phyloP scores from a whole-genome alignment of 2,888 invertebrate genomes.

The Spialia ferax region DNA sequence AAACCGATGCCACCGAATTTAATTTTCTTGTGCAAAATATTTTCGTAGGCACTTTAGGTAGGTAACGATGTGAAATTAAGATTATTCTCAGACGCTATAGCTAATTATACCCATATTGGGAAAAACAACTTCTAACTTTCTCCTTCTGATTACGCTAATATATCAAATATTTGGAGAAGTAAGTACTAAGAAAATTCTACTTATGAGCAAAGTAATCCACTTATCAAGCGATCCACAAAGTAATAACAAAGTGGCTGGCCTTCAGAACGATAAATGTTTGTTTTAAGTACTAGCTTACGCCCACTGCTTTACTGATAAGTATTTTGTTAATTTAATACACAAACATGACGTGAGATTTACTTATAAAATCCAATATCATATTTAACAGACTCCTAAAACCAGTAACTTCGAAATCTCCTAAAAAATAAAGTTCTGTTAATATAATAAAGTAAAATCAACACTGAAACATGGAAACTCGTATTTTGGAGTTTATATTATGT shows the following conservation, averaged over 20 bases:
- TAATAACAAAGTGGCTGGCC: conserved; percentile 23
- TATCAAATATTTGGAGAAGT: conserved; percentile 9
- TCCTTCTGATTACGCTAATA: conserved; percentile 15
- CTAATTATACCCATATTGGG: not conserved
- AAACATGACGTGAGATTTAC: not conserved
- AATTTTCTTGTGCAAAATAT: too few relatives aligned
- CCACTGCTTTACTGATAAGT: not conserved
- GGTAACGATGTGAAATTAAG: not conserved
- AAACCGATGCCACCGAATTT: too few relatives aligned
- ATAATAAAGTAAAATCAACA: too few relatives aligned
- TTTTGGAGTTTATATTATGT: too few relatives aligned
- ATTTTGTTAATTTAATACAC: not conserved
- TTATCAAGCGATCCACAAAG: conserved; percentile 25
- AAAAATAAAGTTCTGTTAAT: too few relatives aligned
- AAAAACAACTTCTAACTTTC: conserved; percentile 15
- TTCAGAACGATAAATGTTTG: conserved; percentile 15
- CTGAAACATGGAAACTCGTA: too few relatives aligned
- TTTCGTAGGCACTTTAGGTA: too few relatives aligned
- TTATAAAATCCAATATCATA: too few relatives aligned
- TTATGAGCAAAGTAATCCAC: conserved; percentile 31
- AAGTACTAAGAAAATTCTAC: conserved; percentile 24
- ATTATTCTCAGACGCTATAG: not conserved
- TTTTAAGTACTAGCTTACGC: not conserved
- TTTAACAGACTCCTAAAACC: too few relatives aligned
- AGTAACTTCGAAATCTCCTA: too few relatives aligned